phyloP scores from a whole-genome alignment of 1,140 invertebrate genomes.

The Asobara japonica region DNA sequence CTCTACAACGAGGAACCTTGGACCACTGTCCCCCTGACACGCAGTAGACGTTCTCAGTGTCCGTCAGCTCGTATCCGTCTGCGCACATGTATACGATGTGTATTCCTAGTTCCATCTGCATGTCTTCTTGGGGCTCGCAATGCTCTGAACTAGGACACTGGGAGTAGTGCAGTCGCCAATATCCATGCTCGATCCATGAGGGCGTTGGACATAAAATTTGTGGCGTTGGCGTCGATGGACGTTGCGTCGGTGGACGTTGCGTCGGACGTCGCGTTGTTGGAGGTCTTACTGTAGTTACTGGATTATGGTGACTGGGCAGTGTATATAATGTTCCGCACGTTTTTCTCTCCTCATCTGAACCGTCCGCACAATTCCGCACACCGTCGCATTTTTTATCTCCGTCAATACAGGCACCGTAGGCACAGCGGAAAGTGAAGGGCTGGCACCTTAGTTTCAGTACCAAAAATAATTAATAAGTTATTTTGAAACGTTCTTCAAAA shows the following conservation, averaged over 20 bases:
- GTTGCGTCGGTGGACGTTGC: not conserved
- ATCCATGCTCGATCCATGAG: conserved; percentile 37
- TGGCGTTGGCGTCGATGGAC: too few species aligned
- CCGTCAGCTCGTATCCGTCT: conserved; percentile 45
- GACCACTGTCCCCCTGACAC: conserved; percentile 49
- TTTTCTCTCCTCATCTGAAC: conserved; percentile 74
- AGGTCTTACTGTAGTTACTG: not conserved
- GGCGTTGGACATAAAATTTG: conserved; percentile 45
- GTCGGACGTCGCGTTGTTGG: not conserved
- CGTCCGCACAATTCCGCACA: conserved; percentile 71
- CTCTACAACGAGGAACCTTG: conserved; percentile 50
- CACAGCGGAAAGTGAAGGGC: conserved; percentile 66
- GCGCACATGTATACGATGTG: conserved; percentile 55
- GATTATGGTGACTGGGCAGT: not conserved
- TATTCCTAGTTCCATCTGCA: conserved; percentile 45
- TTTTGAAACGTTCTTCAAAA: not conserved
- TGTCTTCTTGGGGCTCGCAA: not conserved
- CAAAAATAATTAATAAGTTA: not conserved
- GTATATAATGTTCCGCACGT: conserved; percentile 37
- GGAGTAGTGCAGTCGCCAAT: conserved; percentile 47
- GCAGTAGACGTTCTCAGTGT: conserved; percentile 48
- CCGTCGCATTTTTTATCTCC: conserved; percentile 69
- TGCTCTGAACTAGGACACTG: conserved; percentile 46
- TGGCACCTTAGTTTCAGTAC: conserved; percentile 58
- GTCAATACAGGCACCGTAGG: conserved; percentile 72